Evolutionary conservation across 2,888 invertebrate species (phyloP).

Genomic region (Agriopis marginaria): DNA sequence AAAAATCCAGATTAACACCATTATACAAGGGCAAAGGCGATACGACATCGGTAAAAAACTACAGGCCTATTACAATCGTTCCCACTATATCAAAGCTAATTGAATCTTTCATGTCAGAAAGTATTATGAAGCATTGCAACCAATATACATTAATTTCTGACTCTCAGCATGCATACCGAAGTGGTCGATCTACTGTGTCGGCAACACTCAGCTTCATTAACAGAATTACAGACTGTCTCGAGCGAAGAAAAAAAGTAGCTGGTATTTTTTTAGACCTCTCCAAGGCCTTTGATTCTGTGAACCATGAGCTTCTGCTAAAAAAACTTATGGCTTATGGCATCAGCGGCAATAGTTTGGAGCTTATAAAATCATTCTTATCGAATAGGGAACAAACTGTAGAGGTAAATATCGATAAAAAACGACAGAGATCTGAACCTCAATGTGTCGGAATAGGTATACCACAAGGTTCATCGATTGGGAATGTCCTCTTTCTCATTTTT

Average conservation of each 20-base stretch:
- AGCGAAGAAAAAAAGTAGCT: neutral
- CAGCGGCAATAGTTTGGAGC: neutral
- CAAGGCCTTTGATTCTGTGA: neutral
- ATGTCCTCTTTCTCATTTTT: neutral
- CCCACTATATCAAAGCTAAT: too few relatives aligned
- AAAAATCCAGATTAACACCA: neutral
- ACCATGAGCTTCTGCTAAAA: neutral
- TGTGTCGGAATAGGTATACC: neutral
- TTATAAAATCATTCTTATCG: constrained; percentile 4
- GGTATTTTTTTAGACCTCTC: neutral
- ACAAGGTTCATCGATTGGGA: constrained; percentile 8
- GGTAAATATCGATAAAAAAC: neutral
- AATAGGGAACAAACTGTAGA: constrained; percentile 12
- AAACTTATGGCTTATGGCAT: neutral
- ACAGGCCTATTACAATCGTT: too few relatives aligned
- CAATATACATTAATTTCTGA: too few relatives aligned
- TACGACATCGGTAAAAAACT: too few relatives aligned
- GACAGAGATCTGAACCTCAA: neutral
- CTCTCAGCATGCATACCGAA: neutral
- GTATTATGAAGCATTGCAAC: too few relatives aligned
- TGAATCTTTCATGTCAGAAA: too few relatives aligned
- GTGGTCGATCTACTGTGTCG: neutral
- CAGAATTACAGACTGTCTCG: neutral
- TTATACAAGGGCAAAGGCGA: too few relatives aligned
- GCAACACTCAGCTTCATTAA: neutral